These are phyloP conservation scores for Bombus polaris DNA, from an alignment of 1,140 invertebrate genomes.

Conservation along the genomic window DNA sequence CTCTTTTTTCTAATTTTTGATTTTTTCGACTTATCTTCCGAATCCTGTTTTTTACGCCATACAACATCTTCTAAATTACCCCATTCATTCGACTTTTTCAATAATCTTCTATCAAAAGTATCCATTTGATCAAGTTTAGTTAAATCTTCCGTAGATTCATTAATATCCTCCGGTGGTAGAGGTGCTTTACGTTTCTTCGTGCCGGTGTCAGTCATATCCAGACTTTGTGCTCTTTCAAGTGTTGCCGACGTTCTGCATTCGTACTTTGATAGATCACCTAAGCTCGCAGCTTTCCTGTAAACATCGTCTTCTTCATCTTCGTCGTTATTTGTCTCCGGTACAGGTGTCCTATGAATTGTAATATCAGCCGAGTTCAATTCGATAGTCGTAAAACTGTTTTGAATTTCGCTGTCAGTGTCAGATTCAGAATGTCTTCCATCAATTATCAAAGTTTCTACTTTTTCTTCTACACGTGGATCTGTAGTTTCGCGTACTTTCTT, in stretches of 20 bases:
- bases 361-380: slow-evolving; percentile 89
- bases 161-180: slow-evolving; percentile 82
- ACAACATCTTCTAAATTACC: slow-evolving; percentile 90
- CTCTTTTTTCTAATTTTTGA: slow-evolving; percentile 63
- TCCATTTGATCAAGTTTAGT: slow-evolving; percentile 86
- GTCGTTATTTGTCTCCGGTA: slow-evolving; percentile 83
- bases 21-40: slow-evolving; percentile 42
- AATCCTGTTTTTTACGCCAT: slow-evolving; percentile 77
- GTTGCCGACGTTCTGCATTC: slow-evolving; percentile 85
- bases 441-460: slow-evolving; percentile 59
- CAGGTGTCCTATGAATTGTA: slow-evolving; percentile 88
- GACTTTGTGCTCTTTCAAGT: slow-evolving; percentile 90
- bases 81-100: slow-evolving; percentile 90
- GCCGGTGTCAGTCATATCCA: slow-evolving; percentile 89
- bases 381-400: slow-evolving; percentile 84
- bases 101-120: slow-evolving; percentile 86
- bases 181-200: slow-evolving; percentile 88
- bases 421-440: slow-evolving; percentile 81
- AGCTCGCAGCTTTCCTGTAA: slow-evolving; percentile 90
- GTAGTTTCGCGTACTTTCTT: slow-evolving; percentile 63
- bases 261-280: slow-evolving; percentile 91
- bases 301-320: slow-evolving; percentile 84
- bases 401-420: slow-evolving; percentile 81
- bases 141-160: slow-evolving; percentile 85
- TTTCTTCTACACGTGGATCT: slow-evolving; percentile 60